A percentile compares a stretch with the other conserved stretches of the same genome.
Evolutionary conservation across 92 coral and sea anemone genomes (phyloP).

Genomic region (Palythoa heliodiscus): DNA sequence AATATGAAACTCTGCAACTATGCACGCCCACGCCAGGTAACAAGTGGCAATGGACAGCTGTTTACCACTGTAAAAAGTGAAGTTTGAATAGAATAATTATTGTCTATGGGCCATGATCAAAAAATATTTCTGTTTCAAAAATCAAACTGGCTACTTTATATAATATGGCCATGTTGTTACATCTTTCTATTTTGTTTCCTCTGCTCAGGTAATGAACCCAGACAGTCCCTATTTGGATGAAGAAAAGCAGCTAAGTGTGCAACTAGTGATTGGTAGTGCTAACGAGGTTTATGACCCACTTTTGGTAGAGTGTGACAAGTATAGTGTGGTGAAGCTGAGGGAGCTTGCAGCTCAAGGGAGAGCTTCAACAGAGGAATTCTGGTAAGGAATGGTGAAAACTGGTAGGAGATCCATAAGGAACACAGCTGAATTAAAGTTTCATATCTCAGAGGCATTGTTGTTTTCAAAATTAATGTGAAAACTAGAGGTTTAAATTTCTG

Average conservation of each 20-base stretch:
- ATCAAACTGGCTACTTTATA: neutral
- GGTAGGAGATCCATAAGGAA: too few relatives aligned
- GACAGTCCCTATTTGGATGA: constrained; percentile 93
- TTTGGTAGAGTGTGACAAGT: constrained; percentile 79
- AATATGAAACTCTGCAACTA: too few relatives aligned
- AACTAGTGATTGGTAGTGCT: constrained; percentile 72
- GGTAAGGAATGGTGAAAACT: constrained; percentile 53
- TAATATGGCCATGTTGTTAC: neutral
- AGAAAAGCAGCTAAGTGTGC: constrained; percentile 87
- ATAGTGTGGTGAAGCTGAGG: constrained; percentile 84
- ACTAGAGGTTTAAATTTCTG: too few relatives aligned
- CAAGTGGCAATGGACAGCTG: too few relatives aligned
- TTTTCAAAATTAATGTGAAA: too few relatives aligned
- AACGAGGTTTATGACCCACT: constrained; percentile 95
- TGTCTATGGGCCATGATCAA: too few relatives aligned
- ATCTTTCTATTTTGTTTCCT: neutral
- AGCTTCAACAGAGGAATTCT: constrained; percentile 66
- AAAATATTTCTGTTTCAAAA: neutral
- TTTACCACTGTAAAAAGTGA: too few relatives aligned
- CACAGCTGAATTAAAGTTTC: too few relatives aligned
- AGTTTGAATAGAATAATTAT: too few relatives aligned
- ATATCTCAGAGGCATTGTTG: too few relatives aligned
- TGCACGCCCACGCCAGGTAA: too few relatives aligned
- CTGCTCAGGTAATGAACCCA: constrained; percentile 68
- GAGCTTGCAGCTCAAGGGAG: constrained; percentile 81